Percentiles rank a stretch among this genome's conserved stretches.
Conservation (phyloP, 2,113 vertebrate genomes). For the Trichomycterus rosablanca region DNA sequence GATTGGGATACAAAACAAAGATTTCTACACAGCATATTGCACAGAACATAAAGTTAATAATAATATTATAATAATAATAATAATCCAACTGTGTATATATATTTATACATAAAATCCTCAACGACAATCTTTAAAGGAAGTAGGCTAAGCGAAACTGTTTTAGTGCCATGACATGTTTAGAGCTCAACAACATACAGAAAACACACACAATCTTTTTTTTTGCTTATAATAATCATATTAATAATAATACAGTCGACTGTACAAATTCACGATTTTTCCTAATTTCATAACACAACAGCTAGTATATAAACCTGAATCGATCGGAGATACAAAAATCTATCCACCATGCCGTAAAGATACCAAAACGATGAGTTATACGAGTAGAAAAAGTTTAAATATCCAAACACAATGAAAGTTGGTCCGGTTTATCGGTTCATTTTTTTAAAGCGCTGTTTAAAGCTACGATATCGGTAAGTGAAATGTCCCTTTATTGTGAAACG, state of each 20-base stretch:
- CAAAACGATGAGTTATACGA: constrained; percentile 99
- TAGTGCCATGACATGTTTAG: constrained; percentile 95
- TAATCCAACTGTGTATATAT: constrained; percentile 74
- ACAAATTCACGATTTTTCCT: constrained; percentile 89
- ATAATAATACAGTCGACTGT: constrained; percentile 94
- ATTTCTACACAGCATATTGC: constrained; percentile 98
- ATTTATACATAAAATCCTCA: constrained; percentile 71
- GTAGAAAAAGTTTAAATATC: constrained; percentile 99
- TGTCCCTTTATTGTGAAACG: constrained; percentile 25
- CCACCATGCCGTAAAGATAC: constrained; percentile 99
- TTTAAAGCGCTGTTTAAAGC: constrained; percentile 81
- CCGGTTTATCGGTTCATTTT: constrained; percentile 43
- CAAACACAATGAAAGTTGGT: constrained; percentile 98
- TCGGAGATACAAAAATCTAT: constrained; percentile 98
- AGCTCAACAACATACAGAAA: constrained; percentile 92
- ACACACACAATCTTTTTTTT: constrained; percentile 87
- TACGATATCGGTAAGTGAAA: constrained; percentile 81
- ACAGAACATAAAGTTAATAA: constrained; percentile 89
- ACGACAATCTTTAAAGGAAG: constrained; percentile 81
- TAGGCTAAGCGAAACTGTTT: constrained; percentile 79
- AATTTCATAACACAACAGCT: constrained; percentile 95
- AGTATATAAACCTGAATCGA: constrained; percentile 86
- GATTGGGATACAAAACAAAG: constrained; percentile 77
- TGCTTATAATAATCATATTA: constrained; percentile 76
- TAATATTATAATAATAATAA: constrained; percentile 36